phyloP scores from a whole-genome alignment of 2,888 invertebrate species.

The Periphyllus acericola region DNA sequence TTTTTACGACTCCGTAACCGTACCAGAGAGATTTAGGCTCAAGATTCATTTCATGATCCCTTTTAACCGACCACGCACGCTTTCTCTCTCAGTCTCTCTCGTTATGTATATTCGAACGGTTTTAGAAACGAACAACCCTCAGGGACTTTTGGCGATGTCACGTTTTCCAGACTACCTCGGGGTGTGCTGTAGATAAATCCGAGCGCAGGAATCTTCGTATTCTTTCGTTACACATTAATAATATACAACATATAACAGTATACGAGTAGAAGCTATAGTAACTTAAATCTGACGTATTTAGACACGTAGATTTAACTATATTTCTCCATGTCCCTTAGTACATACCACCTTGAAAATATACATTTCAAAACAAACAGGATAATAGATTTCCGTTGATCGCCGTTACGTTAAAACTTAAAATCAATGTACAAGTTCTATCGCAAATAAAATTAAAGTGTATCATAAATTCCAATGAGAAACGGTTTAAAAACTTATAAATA shows the following conservation, averaged over 20 bases:
- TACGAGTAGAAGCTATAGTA: too few species aligned
- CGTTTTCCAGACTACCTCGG: neutral
- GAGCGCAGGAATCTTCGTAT: neutral
- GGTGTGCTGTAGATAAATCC: neutral
- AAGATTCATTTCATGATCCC: conserved; percentile 3
- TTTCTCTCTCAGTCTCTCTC: too few species aligned
- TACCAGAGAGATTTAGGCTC: neutral
- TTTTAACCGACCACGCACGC: too few species aligned
- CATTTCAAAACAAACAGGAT: too few species aligned
- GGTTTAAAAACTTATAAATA: neutral
- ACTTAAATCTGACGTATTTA: neutral
- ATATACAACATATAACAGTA: too few species aligned
- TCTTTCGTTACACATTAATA: neutral
- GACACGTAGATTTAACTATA: neutral
- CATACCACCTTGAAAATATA: too few species aligned
- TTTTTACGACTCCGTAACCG: neutral
- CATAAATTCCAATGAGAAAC: neutral
- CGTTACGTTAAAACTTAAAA: neutral
- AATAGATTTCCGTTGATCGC: neutral
- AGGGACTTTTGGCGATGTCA: conserved; percentile 14
- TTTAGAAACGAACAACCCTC: neutral
- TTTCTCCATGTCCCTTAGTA: neutral
- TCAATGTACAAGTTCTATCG: neutral
- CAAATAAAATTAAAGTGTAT: neutral
- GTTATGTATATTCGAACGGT: neutral